Evolutionary conservation across 1,140 invertebrate species (phyloP).

Genomic region (Aphelenchoides avenae): DNA sequence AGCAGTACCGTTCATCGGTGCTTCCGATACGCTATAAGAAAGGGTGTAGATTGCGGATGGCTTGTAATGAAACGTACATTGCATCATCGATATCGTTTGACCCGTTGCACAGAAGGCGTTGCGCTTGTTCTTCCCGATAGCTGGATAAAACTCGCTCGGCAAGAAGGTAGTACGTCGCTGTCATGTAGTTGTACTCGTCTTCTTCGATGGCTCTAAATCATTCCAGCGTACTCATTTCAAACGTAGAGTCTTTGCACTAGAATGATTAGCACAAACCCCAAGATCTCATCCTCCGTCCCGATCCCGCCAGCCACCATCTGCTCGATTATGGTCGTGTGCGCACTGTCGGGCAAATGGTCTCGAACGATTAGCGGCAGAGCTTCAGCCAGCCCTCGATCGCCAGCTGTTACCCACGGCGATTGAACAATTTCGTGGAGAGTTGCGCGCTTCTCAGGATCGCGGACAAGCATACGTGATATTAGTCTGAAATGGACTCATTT

Average conservation of each 20-base stretch:
- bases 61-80: neutral
- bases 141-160: slow-evolving; percentile 74
- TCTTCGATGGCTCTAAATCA: slow-evolving; percentile 77
- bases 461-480: slow-evolving; percentile 83
- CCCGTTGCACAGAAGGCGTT: slow-evolving; percentile 5
- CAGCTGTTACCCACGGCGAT: slow-evolving; percentile 73
- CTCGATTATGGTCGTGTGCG: slow-evolving; percentile 83
- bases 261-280: slow-evolving; percentile 22
- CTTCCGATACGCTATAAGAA: neutral
- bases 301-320: slow-evolving; percentile 79
- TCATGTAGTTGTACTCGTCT: slow-evolving; percentile 95
- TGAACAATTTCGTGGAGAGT: slow-evolving; percentile 79
- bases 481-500: slow-evolving; percentile 65
- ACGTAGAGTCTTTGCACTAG: neutral
- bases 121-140: slow-evolving; percentile 49
- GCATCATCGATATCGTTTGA: neutral
- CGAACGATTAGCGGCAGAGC: slow-evolving; percentile 74
- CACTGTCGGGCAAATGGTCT: slow-evolving; percentile 81
- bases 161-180: slow-evolving; percentile 93
- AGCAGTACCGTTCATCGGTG: neutral
- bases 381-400: slow-evolving; percentile 65
- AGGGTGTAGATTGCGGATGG: slow-evolving; percentile 9
- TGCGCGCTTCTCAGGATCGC: slow-evolving; percentile 82
- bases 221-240: neutral
- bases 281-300: slow-evolving; percentile 70